A percentile compares a stretch with the other conserved stretches of the same genome.
phyloP scores from a whole-genome alignment of 1,140 invertebrate species.

The Calosoma granatense region DNA sequence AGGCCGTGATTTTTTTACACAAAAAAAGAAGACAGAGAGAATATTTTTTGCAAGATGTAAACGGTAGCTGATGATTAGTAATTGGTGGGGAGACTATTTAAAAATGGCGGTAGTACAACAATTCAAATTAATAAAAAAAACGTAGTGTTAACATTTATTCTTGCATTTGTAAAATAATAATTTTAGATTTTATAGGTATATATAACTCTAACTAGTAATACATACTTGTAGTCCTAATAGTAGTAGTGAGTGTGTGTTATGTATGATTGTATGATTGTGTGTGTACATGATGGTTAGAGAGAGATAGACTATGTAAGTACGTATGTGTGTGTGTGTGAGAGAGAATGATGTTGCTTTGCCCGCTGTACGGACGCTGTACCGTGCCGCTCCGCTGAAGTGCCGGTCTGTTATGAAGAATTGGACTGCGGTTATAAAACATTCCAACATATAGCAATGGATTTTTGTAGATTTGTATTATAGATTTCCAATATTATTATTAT shows the following conservation, averaged over 20 bases:
- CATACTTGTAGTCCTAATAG: not conserved
- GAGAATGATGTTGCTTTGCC: not conserved
- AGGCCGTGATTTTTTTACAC: too few species aligned
- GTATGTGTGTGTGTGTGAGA: not conserved
- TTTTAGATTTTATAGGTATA: conserved; percentile 1
- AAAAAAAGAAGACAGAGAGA: too few species aligned
- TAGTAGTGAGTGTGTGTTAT: not conserved
- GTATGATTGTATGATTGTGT: not conserved
- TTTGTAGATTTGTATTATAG: not conserved
- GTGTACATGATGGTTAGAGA: not conserved
- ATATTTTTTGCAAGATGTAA: too few species aligned
- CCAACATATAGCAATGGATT: not conserved
- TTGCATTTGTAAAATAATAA: not conserved
- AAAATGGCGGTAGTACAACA: too few species aligned
- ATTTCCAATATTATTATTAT: not conserved
- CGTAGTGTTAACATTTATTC: conserved; percentile 3
- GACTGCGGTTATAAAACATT: not conserved
- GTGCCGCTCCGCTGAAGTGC: not conserved
- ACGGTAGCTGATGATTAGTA: too few species aligned
- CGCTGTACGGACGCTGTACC: not conserved
- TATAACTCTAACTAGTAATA: not conserved
- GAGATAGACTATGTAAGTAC: not conserved
- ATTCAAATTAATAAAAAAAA: too few species aligned
- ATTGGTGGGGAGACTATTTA: too few species aligned
- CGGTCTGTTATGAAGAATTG: not conserved